Evolutionary conservation across 2,888 invertebrate genomes (phyloP), one percentile per base, ranked within the genome.

Genomic region (Pseudococcus viburni): DNA sequence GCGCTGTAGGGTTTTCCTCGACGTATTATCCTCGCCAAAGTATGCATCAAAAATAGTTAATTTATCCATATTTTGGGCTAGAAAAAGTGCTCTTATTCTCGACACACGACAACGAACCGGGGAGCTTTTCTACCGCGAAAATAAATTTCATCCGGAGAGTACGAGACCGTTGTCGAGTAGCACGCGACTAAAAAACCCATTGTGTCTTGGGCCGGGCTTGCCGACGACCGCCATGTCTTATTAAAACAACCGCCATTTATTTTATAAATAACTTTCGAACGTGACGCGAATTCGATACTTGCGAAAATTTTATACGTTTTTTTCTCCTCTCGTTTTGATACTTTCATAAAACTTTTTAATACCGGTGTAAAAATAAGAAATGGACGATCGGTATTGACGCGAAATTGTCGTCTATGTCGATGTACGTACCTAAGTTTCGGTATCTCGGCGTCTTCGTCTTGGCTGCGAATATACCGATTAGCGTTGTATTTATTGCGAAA

Each of bases 191-290:
- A 59, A 55, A 59, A 59, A 59, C 64, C 64, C 64, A 64, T 64
- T 64, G 64, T 42, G 39, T 19, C 8, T 7, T 7, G 64, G 22
- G 11, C 11, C 39, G 17, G 77, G 33, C 26, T 6, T n/a, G 39
- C 15, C 17, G 39, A 77, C 39, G 39, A 64, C 64, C 64, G 22
- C 9, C 22, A 1, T 22, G 22, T 64, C 64, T 64, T 64, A 64
- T 83, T 46, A 33, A 83, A 83, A 83, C 39, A 83, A 19, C 80
- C 19, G 39, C 42, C 80, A 83, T 83, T 83, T 83, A 83, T 83
- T 46, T 46, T 83, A 83, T 83, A 83, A 83, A 83, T 83, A 83
- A 22, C 42, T 83, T 83, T 83, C 46, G 46, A 83, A 83, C 80
- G 80, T 83, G 80, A 83, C 80, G 42, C 3, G 80, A 83, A 83